These are phyloP conservation scores for Alviniconcha strummeri DNA, from an alignment of 2,888 invertebrate species.

Conservation along the genomic window DNA sequence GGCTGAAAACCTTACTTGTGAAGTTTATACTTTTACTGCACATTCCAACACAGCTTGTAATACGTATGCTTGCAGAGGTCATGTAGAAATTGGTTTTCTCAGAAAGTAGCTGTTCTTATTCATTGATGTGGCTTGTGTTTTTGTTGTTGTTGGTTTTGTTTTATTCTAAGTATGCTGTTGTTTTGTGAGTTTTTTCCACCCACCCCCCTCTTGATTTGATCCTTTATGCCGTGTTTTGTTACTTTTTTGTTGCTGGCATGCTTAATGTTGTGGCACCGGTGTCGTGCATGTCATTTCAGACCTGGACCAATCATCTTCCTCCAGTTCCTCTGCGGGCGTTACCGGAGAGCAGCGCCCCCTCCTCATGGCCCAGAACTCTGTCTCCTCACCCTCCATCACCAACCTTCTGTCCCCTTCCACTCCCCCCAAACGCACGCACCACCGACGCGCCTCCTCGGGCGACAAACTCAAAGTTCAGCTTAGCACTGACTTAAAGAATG, in stretches of 20 bases:
- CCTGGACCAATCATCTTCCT: constrained; percentile 11
- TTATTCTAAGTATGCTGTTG: too few species aligned
- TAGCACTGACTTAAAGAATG: constrained; percentile 64
- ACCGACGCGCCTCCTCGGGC: constrained; percentile 67
- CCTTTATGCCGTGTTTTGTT: neutral
- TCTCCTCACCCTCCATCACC: constrained; percentile 56
- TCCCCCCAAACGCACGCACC: constrained; percentile 52
- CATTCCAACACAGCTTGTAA: too few species aligned
- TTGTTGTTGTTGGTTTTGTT: too few species aligned
- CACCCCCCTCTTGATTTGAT: neutral
- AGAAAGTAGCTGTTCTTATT: too few species aligned
- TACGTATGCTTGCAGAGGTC: too few species aligned
- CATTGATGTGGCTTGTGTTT: too few species aligned
- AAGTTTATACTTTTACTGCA: too few species aligned
- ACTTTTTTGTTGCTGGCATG: constrained; percentile 8
- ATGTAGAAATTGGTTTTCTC: too few species aligned
- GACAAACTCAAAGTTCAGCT: constrained; percentile 66
- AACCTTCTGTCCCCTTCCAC: constrained; percentile 43
- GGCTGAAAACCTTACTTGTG: too few species aligned
- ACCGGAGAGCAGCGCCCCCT: constrained; percentile 26
- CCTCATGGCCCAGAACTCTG: constrained; percentile 42
- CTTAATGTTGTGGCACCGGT: neutral
- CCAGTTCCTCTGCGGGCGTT: constrained; percentile 6
- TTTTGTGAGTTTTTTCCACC: too few species aligned
- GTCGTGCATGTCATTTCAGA: constrained; percentile 24